These are phyloP conservation scores for Acanthacorydalis orientalis DNA, from an alignment of 2,888 invertebrate species.

Conservation along the genomic window DNA sequence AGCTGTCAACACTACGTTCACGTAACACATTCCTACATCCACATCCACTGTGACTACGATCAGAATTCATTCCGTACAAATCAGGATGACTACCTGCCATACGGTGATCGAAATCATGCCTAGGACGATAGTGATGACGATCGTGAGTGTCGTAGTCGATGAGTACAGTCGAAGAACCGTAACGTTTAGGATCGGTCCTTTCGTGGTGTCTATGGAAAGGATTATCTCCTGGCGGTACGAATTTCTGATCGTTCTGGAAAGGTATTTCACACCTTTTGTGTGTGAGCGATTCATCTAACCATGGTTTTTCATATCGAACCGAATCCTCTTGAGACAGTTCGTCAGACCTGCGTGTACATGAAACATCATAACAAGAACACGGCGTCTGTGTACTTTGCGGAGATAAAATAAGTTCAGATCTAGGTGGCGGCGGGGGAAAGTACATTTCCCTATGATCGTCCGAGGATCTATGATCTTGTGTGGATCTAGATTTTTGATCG, in stretches of 20 bases:
- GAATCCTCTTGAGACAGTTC: constrained; percentile 17
- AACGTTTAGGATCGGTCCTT: constrained; percentile 26
- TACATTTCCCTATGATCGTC: constrained; percentile 3
- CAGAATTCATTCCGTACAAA: constrained; percentile 14
- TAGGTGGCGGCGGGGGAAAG: constrained; percentile 6
- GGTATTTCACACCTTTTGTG: not conserved
- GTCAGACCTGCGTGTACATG: not conserved
- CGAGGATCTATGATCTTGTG: constrained; percentile 19
- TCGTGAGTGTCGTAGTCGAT: constrained; percentile 14
- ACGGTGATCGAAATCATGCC: constrained; percentile 10
- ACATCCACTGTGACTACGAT: not conserved
- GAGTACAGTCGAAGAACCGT: constrained; percentile 29
- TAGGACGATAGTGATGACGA: constrained; percentile 8
- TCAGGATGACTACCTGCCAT: constrained; percentile 25
- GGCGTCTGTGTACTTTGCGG: not conserved
- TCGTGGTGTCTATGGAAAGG: constrained; percentile 42
- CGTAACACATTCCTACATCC: not conserved
- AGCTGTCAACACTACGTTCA: not conserved
- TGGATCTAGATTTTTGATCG: constrained; percentile 45
- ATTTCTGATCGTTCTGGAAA: not conserved
- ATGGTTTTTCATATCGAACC: constrained; percentile 18
- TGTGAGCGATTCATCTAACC: not conserved
- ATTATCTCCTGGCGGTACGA: constrained; percentile 26
- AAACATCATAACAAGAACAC: not conserved
- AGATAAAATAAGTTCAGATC: constrained; percentile 1